Percentiles rank a stretch among this genome's conserved stretches.
phyloP scores from a whole-genome alignment of 2,797 vertebrate species.

The Coranthus polyacanthus region DNA sequence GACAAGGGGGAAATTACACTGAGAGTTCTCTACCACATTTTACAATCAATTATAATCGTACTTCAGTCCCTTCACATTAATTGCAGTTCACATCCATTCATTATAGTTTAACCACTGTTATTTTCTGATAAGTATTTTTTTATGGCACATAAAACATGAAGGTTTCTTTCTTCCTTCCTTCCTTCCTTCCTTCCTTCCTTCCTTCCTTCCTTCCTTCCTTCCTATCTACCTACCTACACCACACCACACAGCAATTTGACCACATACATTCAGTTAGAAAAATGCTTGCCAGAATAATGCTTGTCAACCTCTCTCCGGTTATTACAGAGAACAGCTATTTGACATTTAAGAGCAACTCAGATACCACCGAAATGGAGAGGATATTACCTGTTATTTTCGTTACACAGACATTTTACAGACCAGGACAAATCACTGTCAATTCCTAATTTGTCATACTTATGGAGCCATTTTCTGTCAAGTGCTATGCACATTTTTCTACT shows the following conservation, averaged over 20 bases:
- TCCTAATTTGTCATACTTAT: slow-evolving; percentile 50
- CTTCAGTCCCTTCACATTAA: too few relatives aligned
- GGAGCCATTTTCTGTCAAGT: slow-evolving; percentile 55
- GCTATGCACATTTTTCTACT: slow-evolving; percentile 13
- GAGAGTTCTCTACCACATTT: too few relatives aligned
- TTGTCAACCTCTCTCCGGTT: slow-evolving; percentile 46
- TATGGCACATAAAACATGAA: too few relatives aligned
- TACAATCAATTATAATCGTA: too few relatives aligned
- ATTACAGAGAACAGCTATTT: slow-evolving; percentile 61
- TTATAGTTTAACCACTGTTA: too few relatives aligned
- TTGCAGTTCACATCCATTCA: too few relatives aligned
- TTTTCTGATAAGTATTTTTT: too few relatives aligned
- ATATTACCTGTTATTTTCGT: slow-evolving; percentile 50
- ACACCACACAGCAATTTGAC: slow-evolving; percentile 3
- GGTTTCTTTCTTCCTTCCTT: too few relatives aligned
- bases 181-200: too few relatives aligned
- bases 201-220: too few relatives aligned
- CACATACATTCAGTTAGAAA: not conserved
- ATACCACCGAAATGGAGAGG: slow-evolving; percentile 42
- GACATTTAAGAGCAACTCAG: slow-evolving; percentile 56
- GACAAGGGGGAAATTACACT: too few relatives aligned
- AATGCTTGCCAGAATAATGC: slow-evolving; percentile 29
- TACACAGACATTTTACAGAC: slow-evolving; percentile 39
- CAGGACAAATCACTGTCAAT: slow-evolving; percentile 49
- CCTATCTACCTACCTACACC: too few relatives aligned